These are phyloP conservation scores for Vulpes ferrilata DNA, from an alignment of 2,113 vertebrate species.

Conservation along the genomic window DNA sequence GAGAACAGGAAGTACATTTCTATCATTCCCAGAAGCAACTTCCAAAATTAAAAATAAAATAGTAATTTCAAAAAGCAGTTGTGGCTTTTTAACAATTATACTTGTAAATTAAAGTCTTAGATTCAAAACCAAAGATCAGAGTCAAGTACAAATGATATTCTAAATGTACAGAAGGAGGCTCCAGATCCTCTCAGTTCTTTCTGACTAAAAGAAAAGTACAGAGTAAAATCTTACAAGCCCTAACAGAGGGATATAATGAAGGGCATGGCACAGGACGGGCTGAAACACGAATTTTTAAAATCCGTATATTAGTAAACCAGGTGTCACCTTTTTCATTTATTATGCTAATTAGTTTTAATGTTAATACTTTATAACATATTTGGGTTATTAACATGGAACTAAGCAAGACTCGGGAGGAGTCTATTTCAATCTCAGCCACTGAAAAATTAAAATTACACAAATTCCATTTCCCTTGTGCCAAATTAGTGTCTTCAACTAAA, in stretches of 20 bases:
- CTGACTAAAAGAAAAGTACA: background rate
- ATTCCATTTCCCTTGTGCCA: background rate
- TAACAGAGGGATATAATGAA: background rate
- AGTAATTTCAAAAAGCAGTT: background rate
- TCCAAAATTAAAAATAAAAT: background rate
- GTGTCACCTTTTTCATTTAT: background rate
- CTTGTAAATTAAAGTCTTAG: background rate
- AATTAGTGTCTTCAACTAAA: background rate
- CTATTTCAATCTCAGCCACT: background rate
- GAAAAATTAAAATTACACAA: background rate
- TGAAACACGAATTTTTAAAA: background rate
- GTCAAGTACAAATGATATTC: background rate
- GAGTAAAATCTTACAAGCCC: background rate
- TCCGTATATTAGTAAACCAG: background rate
- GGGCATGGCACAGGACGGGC: background rate
- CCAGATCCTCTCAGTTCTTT: background rate
- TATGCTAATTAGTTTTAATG: background rate
- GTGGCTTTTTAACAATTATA: background rate
- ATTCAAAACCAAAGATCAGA: slow-evolving; percentile 21
- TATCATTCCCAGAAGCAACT: background rate
- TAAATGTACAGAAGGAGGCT: background rate
- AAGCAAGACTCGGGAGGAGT: background rate
- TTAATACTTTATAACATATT: slow-evolving; percentile 31
- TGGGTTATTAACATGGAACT: background rate
- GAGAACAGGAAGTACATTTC: background rate